Conservation (phyloP, 2,113 vertebrate genomes). For the Elephantulus edwardii region DNA sequence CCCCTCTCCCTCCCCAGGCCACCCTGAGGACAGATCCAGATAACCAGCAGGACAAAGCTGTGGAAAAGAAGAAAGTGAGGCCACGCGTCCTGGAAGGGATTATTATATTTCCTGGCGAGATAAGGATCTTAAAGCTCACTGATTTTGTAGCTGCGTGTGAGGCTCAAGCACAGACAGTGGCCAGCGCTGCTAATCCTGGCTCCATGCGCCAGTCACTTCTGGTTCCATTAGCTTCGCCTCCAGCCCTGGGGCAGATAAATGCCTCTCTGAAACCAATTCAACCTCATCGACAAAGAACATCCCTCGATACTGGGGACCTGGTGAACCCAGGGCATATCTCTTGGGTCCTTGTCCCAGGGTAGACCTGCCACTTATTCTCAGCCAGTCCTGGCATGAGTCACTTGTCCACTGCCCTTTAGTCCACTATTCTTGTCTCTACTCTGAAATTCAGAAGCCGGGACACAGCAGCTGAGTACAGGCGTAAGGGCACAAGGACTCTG, state of each 20-base stretch:
- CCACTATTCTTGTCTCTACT: not conserved
- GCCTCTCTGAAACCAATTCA: not conserved
- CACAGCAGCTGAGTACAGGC: accelerated
- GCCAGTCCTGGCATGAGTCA: not conserved
- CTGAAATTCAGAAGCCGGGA: not conserved
- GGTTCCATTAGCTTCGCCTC: not conserved
- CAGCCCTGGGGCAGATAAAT: not conserved
- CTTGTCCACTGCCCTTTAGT: not conserved
- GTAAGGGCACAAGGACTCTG: not conserved
- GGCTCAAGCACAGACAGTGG: not conserved
- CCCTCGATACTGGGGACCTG: accelerated
- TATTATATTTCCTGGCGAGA: not conserved
- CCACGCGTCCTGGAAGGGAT: conserved; percentile 22
- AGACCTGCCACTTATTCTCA: not conserved
- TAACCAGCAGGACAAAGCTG: not conserved
- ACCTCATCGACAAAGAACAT: not conserved
- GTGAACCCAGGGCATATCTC: too few relatives aligned
- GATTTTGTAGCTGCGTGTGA: accelerated
- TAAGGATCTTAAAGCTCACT: conserved; percentile 28
- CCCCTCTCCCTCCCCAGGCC: accelerated
- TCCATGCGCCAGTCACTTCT: not conserved
- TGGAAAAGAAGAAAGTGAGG: not conserved
- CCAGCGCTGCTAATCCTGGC: not conserved
- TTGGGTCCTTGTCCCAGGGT: not conserved
- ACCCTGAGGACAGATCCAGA: accelerated